These are phyloP conservation scores for Digitonthophagus gazella DNA, from an alignment of 2,888 invertebrate species.

Conservation along the genomic window DNA sequence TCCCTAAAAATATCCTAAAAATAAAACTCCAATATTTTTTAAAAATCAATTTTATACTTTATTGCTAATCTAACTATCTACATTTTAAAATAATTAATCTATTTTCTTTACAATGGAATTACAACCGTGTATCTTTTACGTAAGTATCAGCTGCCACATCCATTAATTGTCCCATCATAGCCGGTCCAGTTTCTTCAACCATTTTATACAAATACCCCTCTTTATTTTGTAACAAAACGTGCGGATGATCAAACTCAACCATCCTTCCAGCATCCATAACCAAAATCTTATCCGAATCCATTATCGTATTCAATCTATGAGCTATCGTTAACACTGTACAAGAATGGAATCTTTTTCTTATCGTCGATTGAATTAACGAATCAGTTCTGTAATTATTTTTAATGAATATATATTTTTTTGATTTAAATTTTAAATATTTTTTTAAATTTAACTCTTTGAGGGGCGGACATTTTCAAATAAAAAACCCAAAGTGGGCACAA, in stretches of 20 bases:
- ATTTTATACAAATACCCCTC: conserved; percentile 42
- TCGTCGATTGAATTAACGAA: conserved; percentile 71
- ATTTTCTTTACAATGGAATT: too few species aligned
- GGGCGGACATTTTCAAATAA: too few species aligned
- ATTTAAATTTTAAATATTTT: neutral
- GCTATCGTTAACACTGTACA: conserved; percentile 82
- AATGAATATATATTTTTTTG: neutral
- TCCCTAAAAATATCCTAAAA: too few species aligned
- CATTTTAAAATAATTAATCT: too few species aligned
- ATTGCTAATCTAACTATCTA: too few species aligned
- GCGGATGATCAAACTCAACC: conserved; percentile 56
- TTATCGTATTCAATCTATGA: conserved; percentile 78
- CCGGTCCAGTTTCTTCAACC: conserved; percentile 45
- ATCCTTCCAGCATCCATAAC: conserved; percentile 57
- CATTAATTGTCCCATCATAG: conserved; percentile 36
- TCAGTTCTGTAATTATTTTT: conserved; percentile 56
- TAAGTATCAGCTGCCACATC: conserved; percentile 28
- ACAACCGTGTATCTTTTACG: conserved; percentile 9
- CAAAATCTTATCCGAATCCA: conserved; percentile 75
- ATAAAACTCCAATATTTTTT: too few species aligned
- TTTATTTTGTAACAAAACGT: conserved; percentile 43
- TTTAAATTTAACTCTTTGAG: conserved; percentile 3
- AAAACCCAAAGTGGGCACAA: too few species aligned
- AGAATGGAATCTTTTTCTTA: conserved; percentile 67
- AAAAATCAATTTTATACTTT: too few species aligned